phyloP scores from a whole-genome alignment of 2,888 invertebrate genomes.

The Noctua janthe region DNA sequence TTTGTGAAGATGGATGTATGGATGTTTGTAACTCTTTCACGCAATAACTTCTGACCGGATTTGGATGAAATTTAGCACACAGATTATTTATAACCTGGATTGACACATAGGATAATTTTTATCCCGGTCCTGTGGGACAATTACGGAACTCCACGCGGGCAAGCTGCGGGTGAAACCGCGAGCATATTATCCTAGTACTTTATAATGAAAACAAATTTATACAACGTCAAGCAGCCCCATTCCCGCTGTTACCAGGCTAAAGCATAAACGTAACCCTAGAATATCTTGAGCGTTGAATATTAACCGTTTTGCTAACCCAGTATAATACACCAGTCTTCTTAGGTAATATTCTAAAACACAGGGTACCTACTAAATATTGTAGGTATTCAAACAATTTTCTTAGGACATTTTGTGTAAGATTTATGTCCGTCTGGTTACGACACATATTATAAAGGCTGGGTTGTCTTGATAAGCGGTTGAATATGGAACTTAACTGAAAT shows the following conservation, averaged over 20 bases:
- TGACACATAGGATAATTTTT: no score
- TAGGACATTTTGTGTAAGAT: conserved; percentile 14
- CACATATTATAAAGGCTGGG: background rate
- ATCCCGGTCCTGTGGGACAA: no score
- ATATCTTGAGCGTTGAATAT: background rate
- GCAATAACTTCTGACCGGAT: no score
- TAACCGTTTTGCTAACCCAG: background rate
- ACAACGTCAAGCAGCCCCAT: background rate
- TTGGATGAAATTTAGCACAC: no score
- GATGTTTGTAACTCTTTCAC: no score
- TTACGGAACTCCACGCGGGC: no score
- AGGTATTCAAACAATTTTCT: background rate
- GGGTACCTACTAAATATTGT: conserved; percentile 17
- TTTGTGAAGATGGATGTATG: no score
- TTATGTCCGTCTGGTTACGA: conserved; percentile 16
- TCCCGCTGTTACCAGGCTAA: background rate
- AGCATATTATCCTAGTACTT: background rate
- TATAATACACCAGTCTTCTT: background rate
- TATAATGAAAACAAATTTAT: conserved; percentile 2
- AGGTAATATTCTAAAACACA: conserved; percentile 17
- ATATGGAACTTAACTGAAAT: background rate
- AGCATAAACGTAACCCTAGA: background rate
- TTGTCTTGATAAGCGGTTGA: background rate
- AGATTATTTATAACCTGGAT: no score
- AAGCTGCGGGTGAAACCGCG: no score